These are phyloP conservation scores for Tipula vernalis DNA, from an alignment of 2,888 invertebrate genomes.

Conservation along the genomic window DNA sequence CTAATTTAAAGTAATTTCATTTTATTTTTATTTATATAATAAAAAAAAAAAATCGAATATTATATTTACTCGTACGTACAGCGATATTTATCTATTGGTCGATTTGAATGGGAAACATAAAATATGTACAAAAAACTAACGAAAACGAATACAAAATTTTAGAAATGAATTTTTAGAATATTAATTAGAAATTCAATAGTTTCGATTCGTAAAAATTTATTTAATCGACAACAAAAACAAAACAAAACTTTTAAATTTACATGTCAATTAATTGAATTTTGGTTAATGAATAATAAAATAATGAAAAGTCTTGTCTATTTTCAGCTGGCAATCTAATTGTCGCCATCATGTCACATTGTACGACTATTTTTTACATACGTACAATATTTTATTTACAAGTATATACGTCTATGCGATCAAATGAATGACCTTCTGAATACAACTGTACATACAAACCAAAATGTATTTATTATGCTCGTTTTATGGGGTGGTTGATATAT, in stretches of 20 bases:
- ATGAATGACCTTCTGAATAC: neutral
- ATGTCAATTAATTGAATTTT: neutral
- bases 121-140: neutral
- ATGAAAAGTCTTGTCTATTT: neutral
- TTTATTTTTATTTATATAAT: neutral
- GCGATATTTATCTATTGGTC: neutral
- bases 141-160: neutral
- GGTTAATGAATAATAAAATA: neutral
- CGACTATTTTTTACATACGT: neutral
- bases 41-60: neutral
- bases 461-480: neutral
- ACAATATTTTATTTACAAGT: neutral
- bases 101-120: neutral
- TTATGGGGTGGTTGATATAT: neutral
- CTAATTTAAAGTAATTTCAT: neutral
- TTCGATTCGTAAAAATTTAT: neutral
- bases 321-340: neutral
- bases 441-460: neutral
- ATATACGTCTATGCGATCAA: neutral
- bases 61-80: neutral
- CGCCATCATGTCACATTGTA: neutral
- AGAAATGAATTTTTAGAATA: neutral
- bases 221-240: neutral
- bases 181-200: neutral
- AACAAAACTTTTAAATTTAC: neutral